Conservation (phyloP, 2,113 vertebrate species). For the Pseudonaja textilis region DNA sequence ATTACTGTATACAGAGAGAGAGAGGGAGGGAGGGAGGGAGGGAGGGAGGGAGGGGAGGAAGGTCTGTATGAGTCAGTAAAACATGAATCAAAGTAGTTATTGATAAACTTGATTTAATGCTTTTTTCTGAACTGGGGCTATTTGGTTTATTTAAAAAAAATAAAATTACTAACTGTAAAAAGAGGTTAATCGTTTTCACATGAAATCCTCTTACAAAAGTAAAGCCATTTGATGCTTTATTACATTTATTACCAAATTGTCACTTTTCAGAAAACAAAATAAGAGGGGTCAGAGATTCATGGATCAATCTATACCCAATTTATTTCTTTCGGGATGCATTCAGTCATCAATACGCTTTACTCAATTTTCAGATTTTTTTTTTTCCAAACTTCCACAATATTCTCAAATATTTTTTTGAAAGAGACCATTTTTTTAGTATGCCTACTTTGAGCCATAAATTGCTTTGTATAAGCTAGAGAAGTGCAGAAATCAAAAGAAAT, state of each 20-base stretch:
- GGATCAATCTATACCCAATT: not conserved
- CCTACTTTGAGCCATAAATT: not conserved
- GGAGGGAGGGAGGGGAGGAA: no score
- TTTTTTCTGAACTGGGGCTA: constrained; percentile 16
- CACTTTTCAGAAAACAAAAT: not conserved
- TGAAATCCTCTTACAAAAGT: not conserved
- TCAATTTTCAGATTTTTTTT: not conserved
- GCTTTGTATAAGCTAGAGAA: not conserved
- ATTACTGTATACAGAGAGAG: constrained; percentile 4
- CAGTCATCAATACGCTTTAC: not conserved
- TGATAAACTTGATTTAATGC: constrained; percentile 5
- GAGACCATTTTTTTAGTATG: not conserved
- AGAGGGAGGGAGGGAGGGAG: no score
- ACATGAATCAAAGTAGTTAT: constrained; percentile 22
- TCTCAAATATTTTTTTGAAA: not conserved
- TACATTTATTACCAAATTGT: not conserved
- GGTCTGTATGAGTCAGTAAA: not conserved
- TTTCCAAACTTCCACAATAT: not conserved
- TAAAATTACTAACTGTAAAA: not conserved
- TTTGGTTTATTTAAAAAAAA: constrained; percentile 15
- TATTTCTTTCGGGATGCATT: not conserved
- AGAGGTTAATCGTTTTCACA: not conserved
- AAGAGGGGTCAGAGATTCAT: not conserved
- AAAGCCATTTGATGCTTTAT: not conserved
- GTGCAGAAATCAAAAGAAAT: not conserved